Conservation (phyloP, 1,140 invertebrate genomes). For the Holcopasites calliopsidis region DNA sequence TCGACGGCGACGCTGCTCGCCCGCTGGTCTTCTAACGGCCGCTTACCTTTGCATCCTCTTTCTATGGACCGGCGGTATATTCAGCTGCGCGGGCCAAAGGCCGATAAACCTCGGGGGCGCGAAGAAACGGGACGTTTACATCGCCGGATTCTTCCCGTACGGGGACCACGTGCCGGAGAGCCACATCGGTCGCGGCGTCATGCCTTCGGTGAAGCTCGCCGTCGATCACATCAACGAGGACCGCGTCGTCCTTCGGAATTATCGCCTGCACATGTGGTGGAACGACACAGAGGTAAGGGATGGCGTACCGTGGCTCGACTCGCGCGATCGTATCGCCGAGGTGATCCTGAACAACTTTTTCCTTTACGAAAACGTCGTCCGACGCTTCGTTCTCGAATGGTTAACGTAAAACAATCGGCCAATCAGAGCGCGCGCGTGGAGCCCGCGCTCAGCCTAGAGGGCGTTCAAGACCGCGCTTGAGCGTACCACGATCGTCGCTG, state of each 20-base stretch:
- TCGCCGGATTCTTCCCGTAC: conserved; percentile 95
- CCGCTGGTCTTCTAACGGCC: conserved; percentile 34
- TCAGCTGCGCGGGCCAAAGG: conserved; percentile 76
- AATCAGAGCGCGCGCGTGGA: too few relatives aligned
- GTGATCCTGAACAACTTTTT: too few relatives aligned
- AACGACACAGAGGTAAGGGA: conserved; percentile 93
- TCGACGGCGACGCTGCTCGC: conserved; percentile 43
- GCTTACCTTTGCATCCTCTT: conserved; percentile 45
- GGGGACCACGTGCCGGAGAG: conserved; percentile 85
- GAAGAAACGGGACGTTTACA: conserved; percentile 88
- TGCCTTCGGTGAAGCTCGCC: conserved; percentile 95
- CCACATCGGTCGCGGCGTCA: conserved; percentile 90
- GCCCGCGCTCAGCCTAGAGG: too few relatives aligned
- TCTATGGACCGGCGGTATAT: conserved; percentile 64
- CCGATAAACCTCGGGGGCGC: conserved; percentile 80
- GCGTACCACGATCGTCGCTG: too few relatives aligned
- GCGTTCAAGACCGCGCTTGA: too few relatives aligned
- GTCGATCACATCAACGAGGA: conserved; percentile 96
- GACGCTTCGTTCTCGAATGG: too few relatives aligned
- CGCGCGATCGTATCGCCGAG: too few relatives aligned
- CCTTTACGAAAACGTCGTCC: too few relatives aligned
- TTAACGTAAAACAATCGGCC: too few relatives aligned
- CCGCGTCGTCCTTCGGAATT: conserved; percentile 89
- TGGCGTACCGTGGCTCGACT: background rate
- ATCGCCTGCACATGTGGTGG: conserved; percentile 95